Evolutionary conservation across 2,113 vertebrate genomes (phyloP), one percentile per base, ranked within the genome.

Genomic region (Entelurus aequoreus): DNA sequence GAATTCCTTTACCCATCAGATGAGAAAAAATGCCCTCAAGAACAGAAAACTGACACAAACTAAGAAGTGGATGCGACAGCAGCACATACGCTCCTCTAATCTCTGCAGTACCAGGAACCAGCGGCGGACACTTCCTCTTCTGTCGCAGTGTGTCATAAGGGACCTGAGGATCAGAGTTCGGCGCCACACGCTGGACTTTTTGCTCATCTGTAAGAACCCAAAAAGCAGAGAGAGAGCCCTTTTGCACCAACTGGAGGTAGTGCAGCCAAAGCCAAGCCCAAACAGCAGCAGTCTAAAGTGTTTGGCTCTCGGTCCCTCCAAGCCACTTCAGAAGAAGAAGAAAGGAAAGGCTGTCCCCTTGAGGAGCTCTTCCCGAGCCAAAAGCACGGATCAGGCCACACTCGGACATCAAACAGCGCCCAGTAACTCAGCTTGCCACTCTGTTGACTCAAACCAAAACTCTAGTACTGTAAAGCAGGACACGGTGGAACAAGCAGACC

Each of bases 1-100:
- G 81, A 88, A 89, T 69, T 87, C 86, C 65, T 88, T 88, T 21
- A 87, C 87, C 72, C 90, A 89, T 82, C 84, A 87, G 85, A 88
- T 86, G 82, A 90, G 87, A 69, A 88, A 86, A 67, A 90, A 89
- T 60, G 85, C 84, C 64, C 69, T 88, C 68, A 84, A 86, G 68
- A 90, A 84, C 82, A 72, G 71, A 62, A 87, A 84, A 68, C 62
- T 86, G 63, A 75, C 58, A 70, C 78, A 86, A 63, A 83, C 81
- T 15, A 88, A 86, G 64, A 83, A 83, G 74, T 88, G 85, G 88
- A 81, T 77, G 62, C 85, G 69, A 54, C 81, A 67, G 68, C 88
- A 88, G 80, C 85, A 69, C 68, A 77, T 81, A 54, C 77, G 75
- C 16, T 77, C 54, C 4, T 66, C 54, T 5, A 38, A 72, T 15